Evolutionary conservation across 2,888 invertebrate species (phyloP), one percentile per base, ranked within the genome.

Genomic region (Epistrophella euchroma): DNA sequence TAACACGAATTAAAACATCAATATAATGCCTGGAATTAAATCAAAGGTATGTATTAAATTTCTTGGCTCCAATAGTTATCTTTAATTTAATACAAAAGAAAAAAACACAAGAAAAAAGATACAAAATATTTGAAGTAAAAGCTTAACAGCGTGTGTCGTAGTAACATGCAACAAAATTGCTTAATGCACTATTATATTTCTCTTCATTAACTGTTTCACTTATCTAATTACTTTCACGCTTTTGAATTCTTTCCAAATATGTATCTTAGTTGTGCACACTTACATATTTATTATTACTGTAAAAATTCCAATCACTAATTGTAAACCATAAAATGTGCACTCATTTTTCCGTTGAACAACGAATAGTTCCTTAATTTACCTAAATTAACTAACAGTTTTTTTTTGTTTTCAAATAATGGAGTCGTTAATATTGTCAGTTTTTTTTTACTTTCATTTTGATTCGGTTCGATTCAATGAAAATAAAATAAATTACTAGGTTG

Each of bases 211-310:
- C 35, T 64, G 79, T 4, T 64, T 66, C 56, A 58, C 64, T 84
- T 84, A 71, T 74, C 84, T 75, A 84, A 84, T 84, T 84, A 84
- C 64, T 64, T 47, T 47, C 84, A 73, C 71, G 73, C 62, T 70
- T 71, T 37, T 84, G 75, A 64, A 75, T 84, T 75, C 70, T 71
- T 79, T 47, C 47, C 47, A 47, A 11, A 9, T 17, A 45, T 2
- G 4, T 17, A 9, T 1, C 13, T 3, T 40, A 43, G 7, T 1
- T n/a, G 15, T 15, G 6, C 6, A 52, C 4, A 28, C 15, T 1
- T 32, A 17, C 1, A n/a, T 35, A 32, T 28, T 32, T 52, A 25
- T 68, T 37, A 25, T 68, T 37, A 52, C 52, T 52, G 25, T 68
- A n/a, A 35, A 68, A 37, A 68, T 68, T 68, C 68, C 68, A 68